These are phyloP conservation scores for Boulengeromyrus knoepffleri DNA, from an alignment of 2,113 vertebrate species.

Conservation along the genomic window DNA sequence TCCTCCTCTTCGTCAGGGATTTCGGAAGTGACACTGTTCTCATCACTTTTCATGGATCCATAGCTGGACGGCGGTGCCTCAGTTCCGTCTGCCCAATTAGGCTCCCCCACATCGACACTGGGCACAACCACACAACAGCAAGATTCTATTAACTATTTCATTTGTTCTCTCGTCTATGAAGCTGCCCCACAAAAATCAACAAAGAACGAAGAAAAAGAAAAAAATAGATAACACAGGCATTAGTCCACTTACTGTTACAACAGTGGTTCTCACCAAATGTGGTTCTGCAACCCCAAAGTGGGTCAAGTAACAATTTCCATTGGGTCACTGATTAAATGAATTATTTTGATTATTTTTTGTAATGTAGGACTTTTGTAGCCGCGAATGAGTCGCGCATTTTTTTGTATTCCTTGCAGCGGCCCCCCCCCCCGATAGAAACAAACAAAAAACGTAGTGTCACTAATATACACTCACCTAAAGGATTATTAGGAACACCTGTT, in stretches of 20 bases:
- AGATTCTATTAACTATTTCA: neutral
- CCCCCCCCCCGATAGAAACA: too few species aligned
- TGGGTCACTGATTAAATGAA: neutral
- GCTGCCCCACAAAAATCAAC: neutral
- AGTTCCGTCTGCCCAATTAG: too few species aligned
- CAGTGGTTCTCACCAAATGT: neutral
- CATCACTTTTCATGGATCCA: constrained; percentile 61
- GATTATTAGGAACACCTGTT: too few species aligned
- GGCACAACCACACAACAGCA: neutral
- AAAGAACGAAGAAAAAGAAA: neutral
- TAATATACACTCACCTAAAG: too few species aligned
- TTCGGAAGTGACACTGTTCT: neutral
- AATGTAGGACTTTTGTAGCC: neutral
- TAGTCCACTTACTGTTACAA: neutral
- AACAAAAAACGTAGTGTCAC: too few species aligned
- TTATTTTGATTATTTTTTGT: neutral
- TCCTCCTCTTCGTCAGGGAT: neutral
- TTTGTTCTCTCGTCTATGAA: neutral
- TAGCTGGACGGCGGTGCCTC: constrained; percentile 57
- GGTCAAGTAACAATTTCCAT: neutral
- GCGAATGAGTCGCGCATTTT: neutral
- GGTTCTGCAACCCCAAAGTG: neutral
- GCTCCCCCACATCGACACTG: neutral
- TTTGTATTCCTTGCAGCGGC: neutral
- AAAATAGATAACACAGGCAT: neutral